Evolutionary conservation across 2,888 invertebrate species (phyloP), one percentile per base, ranked within the genome.

Genomic region (Lasioglossum morio): DNA sequence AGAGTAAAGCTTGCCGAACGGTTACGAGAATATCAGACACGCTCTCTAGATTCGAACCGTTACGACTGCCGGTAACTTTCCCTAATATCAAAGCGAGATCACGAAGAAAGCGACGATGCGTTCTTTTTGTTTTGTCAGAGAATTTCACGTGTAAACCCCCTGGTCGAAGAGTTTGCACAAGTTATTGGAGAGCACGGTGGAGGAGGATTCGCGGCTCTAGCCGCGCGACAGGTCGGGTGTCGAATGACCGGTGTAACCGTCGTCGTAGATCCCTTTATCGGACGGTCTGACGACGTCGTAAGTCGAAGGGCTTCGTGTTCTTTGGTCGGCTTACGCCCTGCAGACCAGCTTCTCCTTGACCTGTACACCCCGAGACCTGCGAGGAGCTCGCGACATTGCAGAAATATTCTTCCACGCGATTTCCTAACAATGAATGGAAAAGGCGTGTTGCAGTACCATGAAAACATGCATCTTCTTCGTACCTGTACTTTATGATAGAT

Each of bases 231-330:
- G 43, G 77, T 70, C 82, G 60, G 60, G 46, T 37, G 66, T 80
- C 73, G 76, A 53, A 60, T 72, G 57, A 63, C 76, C 79, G 66
- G 69, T 66, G 77, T 46, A 37, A 72, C 72, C 72, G 40, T 10
- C 81, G 40, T 79, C 63, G 66, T 69, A 76, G 46, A 86, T 88
- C 79, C 79, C 57, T 85, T 88, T 87, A 88, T 82, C 79, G 86
- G 46, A 46, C 43, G 70, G 30, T 75, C 27, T 27, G 48, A 69
- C 75, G 75, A n/a, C 78, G 80, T 72, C 76, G 77, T 76, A 80
- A 82, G 77, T 82, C 81, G 87, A 82, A 84, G 81, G 91, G 91
- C 87, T 89, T 89, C 81, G 82, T 63, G 87, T 82, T 87, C 69
- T 77, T 79, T 80, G 46, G 76, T 34, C 72, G 74, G 82, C 87